Conservation (phyloP, 2,113 vertebrate genomes). For the Hydrolagus affinis region DNA sequence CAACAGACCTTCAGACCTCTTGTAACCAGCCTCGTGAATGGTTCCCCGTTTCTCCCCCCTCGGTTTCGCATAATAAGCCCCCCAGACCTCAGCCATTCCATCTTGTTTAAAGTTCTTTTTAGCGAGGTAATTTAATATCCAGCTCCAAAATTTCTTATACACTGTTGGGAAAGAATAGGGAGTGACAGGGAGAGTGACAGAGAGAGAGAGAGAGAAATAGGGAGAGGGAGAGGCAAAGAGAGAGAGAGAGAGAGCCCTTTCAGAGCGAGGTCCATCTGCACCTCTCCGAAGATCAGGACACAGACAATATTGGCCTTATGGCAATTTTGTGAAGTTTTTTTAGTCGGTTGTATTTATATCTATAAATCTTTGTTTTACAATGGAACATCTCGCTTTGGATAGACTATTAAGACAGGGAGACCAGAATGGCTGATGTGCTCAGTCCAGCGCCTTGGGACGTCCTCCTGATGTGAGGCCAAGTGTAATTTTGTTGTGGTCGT, state of each 20-base stretch:
- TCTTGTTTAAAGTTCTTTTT: conserved; percentile 25
- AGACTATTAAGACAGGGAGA: too few relatives aligned
- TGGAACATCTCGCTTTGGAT: too few relatives aligned
- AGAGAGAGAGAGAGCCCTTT: too few relatives aligned
- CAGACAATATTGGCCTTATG: neutral
- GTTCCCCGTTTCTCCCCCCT: conserved; percentile 35
- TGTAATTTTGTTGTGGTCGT: too few relatives aligned
- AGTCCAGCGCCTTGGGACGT: too few relatives aligned
- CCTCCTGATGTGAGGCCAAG: too few relatives aligned
- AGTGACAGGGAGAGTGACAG: neutral
- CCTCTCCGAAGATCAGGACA: too few relatives aligned
- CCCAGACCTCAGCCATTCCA: conserved; percentile 33
- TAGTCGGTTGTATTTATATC: too few relatives aligned
- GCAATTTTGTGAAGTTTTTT: too few relatives aligned
- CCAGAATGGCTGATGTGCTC: too few relatives aligned
- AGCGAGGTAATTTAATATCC: neutral
- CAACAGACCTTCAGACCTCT: conserved; percentile 48
- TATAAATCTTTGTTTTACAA: too few relatives aligned
- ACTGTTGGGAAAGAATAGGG: neutral
- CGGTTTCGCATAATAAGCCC: conserved; percentile 45
- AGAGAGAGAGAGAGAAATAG: neutral
- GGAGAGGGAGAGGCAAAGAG: too few relatives aligned
- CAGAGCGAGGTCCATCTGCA: neutral
- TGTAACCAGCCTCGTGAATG: conserved; percentile 40
- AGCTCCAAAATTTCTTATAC: conserved; percentile 37